phyloP scores from a whole-genome alignment of 2,113 vertebrate species.

The Crotophaga sulcirostris region DNA sequence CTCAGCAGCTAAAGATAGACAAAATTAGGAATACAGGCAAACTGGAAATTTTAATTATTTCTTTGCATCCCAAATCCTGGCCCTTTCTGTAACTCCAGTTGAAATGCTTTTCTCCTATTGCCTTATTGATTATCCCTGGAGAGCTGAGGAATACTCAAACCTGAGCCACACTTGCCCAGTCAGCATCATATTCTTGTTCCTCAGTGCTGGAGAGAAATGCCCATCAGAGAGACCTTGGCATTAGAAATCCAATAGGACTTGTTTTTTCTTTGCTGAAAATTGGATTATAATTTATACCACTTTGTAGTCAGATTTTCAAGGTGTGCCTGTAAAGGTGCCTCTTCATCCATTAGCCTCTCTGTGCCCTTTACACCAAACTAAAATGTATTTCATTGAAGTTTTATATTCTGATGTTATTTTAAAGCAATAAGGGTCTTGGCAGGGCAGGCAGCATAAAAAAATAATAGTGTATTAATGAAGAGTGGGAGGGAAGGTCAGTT shows the following conservation, averaged over 20 bases:
- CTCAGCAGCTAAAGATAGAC: neutral
- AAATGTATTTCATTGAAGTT: neutral
- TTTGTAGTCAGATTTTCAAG: neutral
- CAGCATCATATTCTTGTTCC: neutral
- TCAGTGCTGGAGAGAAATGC: neutral
- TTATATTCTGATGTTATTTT: neutral
- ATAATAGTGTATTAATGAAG: conserved; percentile 28
- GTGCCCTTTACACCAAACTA: neutral
- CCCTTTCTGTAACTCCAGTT: neutral
- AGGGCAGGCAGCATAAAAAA: conserved; percentile 1
- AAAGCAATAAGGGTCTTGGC: conserved; percentile 1
- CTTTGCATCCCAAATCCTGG: neutral
- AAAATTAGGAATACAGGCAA: neutral
- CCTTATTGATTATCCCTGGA: neutral
- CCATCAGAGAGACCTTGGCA: neutral
- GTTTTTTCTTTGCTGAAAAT: neutral
- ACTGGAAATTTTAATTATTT: neutral
- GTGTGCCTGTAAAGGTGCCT: neutral
- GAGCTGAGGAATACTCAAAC: neutral
- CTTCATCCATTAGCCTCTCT: neutral
- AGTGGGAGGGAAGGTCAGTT: neutral
- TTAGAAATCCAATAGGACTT: neutral
- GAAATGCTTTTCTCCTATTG: neutral
- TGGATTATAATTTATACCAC: accelerated
- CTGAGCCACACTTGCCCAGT: neutral